Evolutionary conservation across 2,113 vertebrate genomes (phyloP).

Genomic region (Pipra filicauda): DNA sequence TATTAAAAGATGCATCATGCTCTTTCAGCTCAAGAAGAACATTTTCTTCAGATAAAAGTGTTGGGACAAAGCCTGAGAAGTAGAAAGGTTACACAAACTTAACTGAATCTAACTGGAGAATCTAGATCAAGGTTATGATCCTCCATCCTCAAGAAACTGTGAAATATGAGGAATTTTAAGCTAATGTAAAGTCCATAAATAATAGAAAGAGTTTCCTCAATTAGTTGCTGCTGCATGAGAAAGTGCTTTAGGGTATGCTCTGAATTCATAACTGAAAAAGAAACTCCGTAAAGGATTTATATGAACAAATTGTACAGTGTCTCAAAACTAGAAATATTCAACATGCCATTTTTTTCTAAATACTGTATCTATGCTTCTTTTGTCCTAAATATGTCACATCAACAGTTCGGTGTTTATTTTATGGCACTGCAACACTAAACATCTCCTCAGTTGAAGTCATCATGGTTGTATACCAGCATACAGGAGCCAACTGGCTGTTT

Average conservation of each 20-base stretch:
- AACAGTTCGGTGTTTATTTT: conserved; percentile 11
- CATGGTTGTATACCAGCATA: neutral
- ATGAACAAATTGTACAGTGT: conserved; percentile 14
- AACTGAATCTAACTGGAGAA: neutral
- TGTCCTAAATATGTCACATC: conserved; percentile 53
- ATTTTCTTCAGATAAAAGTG: neutral
- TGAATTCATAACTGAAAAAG: conserved; percentile 29
- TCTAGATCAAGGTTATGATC: conserved; percentile 1
- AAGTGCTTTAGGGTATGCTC: conserved; percentile 42
- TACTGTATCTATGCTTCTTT: neutral
- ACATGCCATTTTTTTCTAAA: neutral
- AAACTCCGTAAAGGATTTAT: conserved; percentile 12
- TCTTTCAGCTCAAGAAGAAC: neutral
- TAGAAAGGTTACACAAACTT: neutral
- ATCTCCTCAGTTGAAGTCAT: neutral
- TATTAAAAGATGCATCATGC: neutral
- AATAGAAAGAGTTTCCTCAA: conserved; percentile 37
- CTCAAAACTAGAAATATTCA: conserved; percentile 20
- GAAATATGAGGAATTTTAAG: conserved; percentile 37
- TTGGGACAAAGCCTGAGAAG: neutral
- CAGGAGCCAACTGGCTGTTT: neutral
- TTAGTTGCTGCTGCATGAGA: neutral
- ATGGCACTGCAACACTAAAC: neutral
- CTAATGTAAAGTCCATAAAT: conserved; percentile 48
- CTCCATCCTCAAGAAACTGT: neutral